A percentile compares a stretch with the other conserved stretches of the same genome.
Evolutionary conservation across 2,113 vertebrate species (phyloP).

Genomic region (Scophthalmus maximus): DNA sequence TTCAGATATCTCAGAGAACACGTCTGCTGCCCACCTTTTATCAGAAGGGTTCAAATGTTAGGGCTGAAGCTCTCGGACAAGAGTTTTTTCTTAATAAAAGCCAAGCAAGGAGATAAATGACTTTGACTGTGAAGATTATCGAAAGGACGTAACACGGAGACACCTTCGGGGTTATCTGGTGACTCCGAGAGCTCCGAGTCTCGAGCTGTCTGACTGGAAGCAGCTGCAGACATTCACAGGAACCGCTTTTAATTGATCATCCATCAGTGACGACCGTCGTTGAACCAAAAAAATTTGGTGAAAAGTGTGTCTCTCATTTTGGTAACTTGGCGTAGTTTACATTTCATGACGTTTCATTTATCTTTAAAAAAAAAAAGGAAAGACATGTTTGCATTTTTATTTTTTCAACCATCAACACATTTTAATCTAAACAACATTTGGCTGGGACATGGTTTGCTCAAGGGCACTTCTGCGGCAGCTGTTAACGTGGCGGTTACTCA

Average conservation of each 20-base stretch:
- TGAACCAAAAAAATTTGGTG: not conserved
- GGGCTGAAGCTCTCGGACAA: not conserved
- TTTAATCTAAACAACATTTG: constrained; percentile 2
- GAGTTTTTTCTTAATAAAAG: not conserved
- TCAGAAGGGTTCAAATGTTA: not conserved
- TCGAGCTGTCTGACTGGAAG: not conserved
- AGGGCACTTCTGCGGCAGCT: constrained; percentile 19
- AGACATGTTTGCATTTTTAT: too few relatives aligned
- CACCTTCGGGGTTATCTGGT: not conserved
- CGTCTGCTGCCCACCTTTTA: too few relatives aligned
- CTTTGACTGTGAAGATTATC: not conserved
- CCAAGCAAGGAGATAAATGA: not conserved
- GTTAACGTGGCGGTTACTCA: constrained; percentile 29
- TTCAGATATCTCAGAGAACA: too few relatives aligned
- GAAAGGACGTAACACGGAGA: not conserved
- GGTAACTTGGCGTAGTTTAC: too few relatives aligned
- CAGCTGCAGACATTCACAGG: constrained; percentile 5
- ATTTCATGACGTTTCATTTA: not conserved
- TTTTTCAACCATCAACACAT: too few relatives aligned
- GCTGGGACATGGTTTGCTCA: not conserved
- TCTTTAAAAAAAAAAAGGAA: not conserved
- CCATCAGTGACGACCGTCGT: not conserved
- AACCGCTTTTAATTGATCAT: constrained; percentile 1
- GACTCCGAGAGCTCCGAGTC: not conserved
- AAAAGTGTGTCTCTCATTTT: not conserved